Base-by-base conservation (phyloP, 2,888 invertebrate genomes). In the Luffia ferchaultella region DNA sequence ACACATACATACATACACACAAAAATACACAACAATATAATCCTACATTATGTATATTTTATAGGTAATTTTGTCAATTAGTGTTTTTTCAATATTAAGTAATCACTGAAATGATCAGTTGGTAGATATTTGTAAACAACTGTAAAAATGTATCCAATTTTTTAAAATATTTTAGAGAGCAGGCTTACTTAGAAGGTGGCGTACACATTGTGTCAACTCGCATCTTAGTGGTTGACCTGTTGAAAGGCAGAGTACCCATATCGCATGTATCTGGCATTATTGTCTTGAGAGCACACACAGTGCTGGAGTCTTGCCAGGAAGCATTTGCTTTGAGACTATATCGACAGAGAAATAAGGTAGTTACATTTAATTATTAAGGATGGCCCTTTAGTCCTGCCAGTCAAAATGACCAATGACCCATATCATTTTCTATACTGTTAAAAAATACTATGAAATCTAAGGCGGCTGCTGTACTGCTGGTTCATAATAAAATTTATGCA, bases 181-280 rank as follows among this genome's bases (percentile, higher is more conserved):
- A 89, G 50, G 85, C 93, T 42, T 99, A 99, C 73, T 78, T 95
- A 55, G 90, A 94, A 60, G 99, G 99, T 49, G 99, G 99, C 2
- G 89, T 98, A 49, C 89, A 97, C 64, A 97, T 99, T 78, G 90
- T 98, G 40, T 95, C 97, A 2, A 94, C 97, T 7, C 87, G 97
- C 53, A 96, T 99, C 60, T 85, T 99, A 51, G 96, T 99, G 2
- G 96, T 99, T 3, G 99, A 99, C 83, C 84, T 99, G 58, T 83
- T 99, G 49, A 97, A 96, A 71, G 91, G 94, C 53, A 87, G 97
- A 56, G 88, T 99, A 41, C 98, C 98, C 0, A 86, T 93, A 20
- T 87, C 93, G 50, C 89, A 94, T 62, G 89, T 98, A 17, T 95
- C 96, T 5, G 98, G 98, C 2, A 90, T 99, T 54, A 82, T 99